Percentiles rank a stretch among this genome's conserved stretches.
Evolutionary conservation across 1,140 invertebrate genomes (phyloP).

Genomic region (Drosophila funebris): DNA sequence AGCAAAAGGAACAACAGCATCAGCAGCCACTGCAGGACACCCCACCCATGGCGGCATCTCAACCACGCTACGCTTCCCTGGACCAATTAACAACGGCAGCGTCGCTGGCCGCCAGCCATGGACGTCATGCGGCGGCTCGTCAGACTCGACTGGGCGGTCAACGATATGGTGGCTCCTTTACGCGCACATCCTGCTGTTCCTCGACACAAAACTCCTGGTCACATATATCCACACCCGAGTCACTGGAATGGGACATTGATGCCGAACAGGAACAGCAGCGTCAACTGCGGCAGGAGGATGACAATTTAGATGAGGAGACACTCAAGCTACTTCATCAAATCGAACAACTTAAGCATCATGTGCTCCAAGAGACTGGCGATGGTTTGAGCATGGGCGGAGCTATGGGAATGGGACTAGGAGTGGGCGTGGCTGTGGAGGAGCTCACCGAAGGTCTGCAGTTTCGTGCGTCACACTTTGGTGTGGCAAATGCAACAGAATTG

Average conservation of each 20-base stretch:
- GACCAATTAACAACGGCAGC: conserved; percentile 55
- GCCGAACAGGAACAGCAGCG: conserved; percentile 74
- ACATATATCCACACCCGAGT: conserved; percentile 81
- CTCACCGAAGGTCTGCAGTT: conserved; percentile 53
- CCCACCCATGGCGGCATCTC: conserved; percentile 15
- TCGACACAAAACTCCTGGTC: conserved; percentile 80
- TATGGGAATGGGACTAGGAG: neutral
- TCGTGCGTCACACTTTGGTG: conserved; percentile 52
- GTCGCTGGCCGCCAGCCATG: conserved; percentile 41
- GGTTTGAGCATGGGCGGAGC: conserved; percentile 49
- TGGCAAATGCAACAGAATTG: conserved; percentile 33
- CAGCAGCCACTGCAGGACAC: conserved; percentile 20
- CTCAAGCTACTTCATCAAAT: conserved; percentile 78
- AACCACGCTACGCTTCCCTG: conserved; percentile 48
- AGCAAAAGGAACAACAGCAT: conserved; percentile 28
- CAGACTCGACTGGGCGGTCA: conserved; percentile 39
- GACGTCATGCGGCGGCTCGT: conserved; percentile 27
- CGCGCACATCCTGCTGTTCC: conserved; percentile 68
- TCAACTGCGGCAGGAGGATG: conserved; percentile 68
- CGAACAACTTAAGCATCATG: conserved; percentile 79
- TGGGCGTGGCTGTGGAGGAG: conserved; percentile 47
- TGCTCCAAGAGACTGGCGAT: conserved; percentile 77
- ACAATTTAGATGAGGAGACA: conserved; percentile 76
- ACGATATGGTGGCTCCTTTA: conserved; percentile 63
- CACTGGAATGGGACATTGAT: conserved; percentile 80